A percentile compares a stretch with the other conserved stretches of the same genome.
Evolutionary conservation across 2,797 vertebrate genomes (phyloP).

Genomic region (Pseudochirops corinnae): DNA sequence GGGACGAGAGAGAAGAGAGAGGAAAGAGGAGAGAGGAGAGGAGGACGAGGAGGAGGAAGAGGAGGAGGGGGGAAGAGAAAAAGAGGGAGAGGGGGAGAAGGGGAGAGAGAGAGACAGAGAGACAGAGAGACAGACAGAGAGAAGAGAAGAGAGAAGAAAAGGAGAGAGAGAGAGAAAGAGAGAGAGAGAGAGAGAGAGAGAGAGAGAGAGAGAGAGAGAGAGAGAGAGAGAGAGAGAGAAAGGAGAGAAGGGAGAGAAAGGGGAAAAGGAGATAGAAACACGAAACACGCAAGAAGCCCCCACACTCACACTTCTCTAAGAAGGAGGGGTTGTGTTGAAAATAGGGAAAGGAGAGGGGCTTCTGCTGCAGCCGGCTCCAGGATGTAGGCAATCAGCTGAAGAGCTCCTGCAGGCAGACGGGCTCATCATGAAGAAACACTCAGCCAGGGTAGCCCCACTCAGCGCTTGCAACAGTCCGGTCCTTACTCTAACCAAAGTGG

Average conservation of each 20-base stretch:
- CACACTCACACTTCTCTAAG: conserved; percentile 2
- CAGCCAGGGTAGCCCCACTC: conserved; percentile 95
- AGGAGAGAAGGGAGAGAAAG: neutral
- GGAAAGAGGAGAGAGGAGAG: neutral
- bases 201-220: neutral
- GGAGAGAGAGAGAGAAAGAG: too few relatives aligned
- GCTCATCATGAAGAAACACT: conserved; percentile 98
- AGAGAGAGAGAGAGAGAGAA: neutral
- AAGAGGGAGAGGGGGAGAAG: too few relatives aligned
- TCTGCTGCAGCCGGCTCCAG: conserved; percentile 84
- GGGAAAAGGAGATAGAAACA: conserved; percentile 23
- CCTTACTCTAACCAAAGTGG: conserved; percentile 97
- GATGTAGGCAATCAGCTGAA: conserved; percentile 92
- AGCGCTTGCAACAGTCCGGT: conserved; percentile 98
- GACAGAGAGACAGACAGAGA: neutral
- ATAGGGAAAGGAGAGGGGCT: conserved; percentile 20
- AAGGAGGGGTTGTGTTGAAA: conserved; percentile 45
- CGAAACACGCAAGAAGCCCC: conserved; percentile 48
- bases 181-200: neutral
- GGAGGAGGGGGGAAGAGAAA: rapidly evolving
- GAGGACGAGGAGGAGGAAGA: neutral
- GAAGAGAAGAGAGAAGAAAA: too few relatives aligned
- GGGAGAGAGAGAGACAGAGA: neutral
- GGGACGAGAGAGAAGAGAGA: neutral
- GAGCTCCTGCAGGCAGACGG: conserved; percentile 90